These are phyloP conservation scores for Cactoblastis cactorum DNA, from an alignment of 2,888 invertebrate species.

Conservation along the genomic window DNA sequence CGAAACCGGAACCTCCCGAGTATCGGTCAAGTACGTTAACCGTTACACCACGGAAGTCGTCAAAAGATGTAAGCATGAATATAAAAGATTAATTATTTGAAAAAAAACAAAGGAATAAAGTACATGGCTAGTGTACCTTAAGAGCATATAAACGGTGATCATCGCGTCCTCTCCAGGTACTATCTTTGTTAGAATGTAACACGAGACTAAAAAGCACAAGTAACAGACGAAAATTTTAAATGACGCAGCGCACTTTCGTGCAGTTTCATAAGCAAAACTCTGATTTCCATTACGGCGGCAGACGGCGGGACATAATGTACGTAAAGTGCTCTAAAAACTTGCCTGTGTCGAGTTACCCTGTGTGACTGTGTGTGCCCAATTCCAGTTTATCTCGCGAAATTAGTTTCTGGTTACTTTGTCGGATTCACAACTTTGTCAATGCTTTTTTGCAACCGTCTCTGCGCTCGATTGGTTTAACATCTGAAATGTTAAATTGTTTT, in stretches of 20 bases:
- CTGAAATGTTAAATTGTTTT: no score
- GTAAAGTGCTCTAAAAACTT: conserved; percentile 10
- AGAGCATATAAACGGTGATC: no score
- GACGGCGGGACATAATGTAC: conserved; percentile 1
- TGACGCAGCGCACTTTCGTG: background rate
- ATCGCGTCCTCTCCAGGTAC: no score
- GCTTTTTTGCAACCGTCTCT: background rate
- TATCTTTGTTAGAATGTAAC: no score
- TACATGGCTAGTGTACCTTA: no score
- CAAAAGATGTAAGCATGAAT: no score
- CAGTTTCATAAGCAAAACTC: conserved; percentile 1
- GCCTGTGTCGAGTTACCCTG: background rate
- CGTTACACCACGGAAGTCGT: no score
- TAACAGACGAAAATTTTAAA: background rate
- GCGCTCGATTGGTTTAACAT: background rate
- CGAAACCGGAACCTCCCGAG: no score
- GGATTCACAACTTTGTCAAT: background rate
- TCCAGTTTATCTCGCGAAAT: background rate
- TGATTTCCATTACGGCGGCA: conserved; percentile 8
- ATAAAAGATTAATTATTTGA: no score
- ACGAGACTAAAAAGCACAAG: background rate
- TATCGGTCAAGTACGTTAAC: no score
- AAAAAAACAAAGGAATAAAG: no score
- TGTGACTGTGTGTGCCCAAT: background rate
- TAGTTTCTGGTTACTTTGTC: background rate